These are phyloP conservation scores for Drosophila putrida DNA, from an alignment of 2,888 invertebrate genomes.

Conservation along the genomic window DNA sequence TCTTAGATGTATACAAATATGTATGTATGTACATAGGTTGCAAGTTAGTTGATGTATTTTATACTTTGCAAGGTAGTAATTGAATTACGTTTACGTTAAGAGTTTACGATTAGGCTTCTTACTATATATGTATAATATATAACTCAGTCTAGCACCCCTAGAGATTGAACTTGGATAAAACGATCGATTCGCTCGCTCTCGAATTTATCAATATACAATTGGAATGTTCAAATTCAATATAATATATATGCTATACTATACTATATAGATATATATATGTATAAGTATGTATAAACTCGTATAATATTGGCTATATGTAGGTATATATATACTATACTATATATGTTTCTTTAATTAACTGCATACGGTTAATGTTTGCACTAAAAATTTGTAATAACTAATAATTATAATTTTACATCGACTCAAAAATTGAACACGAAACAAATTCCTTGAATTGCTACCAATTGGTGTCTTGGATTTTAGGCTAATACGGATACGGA, in stretches of 20 bases:
- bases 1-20: conserved; percentile 45
- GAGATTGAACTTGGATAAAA: conserved; percentile 77
- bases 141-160: conserved; percentile 83
- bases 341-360: conserved; percentile 21
- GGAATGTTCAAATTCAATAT: conserved; percentile 38
- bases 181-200: conserved; percentile 61
- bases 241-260: conserved; percentile 15
- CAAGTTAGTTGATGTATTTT: conserved; percentile 66
- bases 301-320: conserved; percentile 50
- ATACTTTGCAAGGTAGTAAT: conserved; percentile 76
- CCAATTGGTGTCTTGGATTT: conserved; percentile 22
- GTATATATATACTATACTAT: conserved; percentile 32
- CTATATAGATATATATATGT: conserved; percentile 29
- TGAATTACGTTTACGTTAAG: conserved; percentile 72
- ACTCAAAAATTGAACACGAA: conserved; percentile 46
- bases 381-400: conserved; percentile 51
- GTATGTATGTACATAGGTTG: conserved; percentile 44
- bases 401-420: conserved; percentile 26
- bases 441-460: conserved; percentile 33
- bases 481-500: neutral
- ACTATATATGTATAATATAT: conserved; percentile 58
- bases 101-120: conserved; percentile 37
- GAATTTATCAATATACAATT: conserved; percentile 72
- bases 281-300: conserved; percentile 43
- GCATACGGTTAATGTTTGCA: conserved; percentile 40